Conservation (phyloP, 2,797 vertebrate genomes). For the Gymnothorax reevesii region DNA sequence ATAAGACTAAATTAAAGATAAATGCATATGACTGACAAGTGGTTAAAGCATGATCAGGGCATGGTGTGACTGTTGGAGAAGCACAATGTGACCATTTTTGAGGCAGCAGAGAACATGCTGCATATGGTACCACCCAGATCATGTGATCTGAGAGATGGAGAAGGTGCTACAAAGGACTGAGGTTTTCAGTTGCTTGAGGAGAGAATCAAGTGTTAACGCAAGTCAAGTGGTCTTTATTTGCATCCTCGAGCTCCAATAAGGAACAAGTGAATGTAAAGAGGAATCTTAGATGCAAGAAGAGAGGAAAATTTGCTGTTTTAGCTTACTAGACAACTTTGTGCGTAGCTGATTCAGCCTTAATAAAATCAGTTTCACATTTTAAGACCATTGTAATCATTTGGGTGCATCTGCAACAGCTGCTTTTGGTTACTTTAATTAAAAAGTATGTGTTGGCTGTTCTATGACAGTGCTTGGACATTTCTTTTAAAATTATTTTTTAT, state of each 20-base stretch:
- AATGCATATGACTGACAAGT: too few relatives aligned
- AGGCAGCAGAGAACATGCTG: neutral
- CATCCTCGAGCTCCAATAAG: constrained; percentile 42
- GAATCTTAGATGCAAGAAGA: neutral
- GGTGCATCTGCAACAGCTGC: neutral
- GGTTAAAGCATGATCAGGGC: too few relatives aligned
- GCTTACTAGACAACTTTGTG: neutral
- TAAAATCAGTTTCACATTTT: neutral
- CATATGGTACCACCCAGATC: constrained; percentile 55
- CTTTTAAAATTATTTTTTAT: neutral
- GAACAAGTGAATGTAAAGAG: constrained; percentile 31
- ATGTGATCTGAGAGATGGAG: constrained; percentile 52
- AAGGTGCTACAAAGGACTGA: constrained; percentile 50
- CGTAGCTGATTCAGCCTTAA: neutral
- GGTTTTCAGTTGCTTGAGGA: constrained; percentile 48
- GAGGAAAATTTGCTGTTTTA: too few relatives aligned
- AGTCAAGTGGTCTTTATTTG: constrained; percentile 45
- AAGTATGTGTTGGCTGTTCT: neutral
- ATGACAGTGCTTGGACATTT: neutral
- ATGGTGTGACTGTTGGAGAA: too few relatives aligned
- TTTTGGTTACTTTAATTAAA: neutral
- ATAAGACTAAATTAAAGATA: too few relatives aligned
- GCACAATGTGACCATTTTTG: too few relatives aligned
- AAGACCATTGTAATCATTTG: neutral
- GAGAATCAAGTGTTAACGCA: constrained; percentile 40